These are phyloP conservation scores for Noctua janthe DNA, from an alignment of 2,888 invertebrate species.

Conservation along the genomic window DNA sequence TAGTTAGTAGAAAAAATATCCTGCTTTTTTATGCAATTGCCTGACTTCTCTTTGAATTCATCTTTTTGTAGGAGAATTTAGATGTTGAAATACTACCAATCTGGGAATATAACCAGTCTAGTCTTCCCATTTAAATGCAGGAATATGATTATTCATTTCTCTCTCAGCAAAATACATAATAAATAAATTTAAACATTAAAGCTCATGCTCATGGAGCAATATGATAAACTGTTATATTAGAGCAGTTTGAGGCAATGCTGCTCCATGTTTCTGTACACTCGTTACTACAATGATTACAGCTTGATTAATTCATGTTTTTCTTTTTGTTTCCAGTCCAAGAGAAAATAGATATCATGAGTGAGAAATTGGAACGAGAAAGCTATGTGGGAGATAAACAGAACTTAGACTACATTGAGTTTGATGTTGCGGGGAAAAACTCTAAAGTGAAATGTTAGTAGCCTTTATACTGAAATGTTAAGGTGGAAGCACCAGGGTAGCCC, in stretches of 20 bases:
- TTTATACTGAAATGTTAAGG: background rate
- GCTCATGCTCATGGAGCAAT: background rate
- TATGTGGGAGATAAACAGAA: conserved; percentile 91
- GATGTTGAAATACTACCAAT: background rate
- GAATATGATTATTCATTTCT: too few relatives aligned
- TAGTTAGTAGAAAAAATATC: background rate
- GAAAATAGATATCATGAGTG: conserved; percentile 95
- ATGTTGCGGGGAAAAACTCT: conserved; percentile 88
- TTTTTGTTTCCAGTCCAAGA: conserved; percentile 93
- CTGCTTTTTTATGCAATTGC: background rate
- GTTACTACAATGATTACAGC: background rate
- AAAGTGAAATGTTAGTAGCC: conserved; percentile 92
- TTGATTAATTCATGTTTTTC: background rate
- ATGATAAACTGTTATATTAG: background rate
- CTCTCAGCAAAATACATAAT: background rate
- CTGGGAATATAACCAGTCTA: background rate
- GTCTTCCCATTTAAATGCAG: too few relatives aligned
- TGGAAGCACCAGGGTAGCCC: too few relatives aligned
- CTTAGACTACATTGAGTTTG: conserved; percentile 91
- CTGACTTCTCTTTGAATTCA: background rate
- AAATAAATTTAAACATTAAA: too few relatives aligned
- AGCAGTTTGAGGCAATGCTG: background rate
- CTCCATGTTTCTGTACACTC: background rate
- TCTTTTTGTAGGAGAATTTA: background rate
- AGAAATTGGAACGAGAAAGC: conserved; percentile 94